Evolutionary conservation across 2,797 vertebrate species (phyloP).

Genomic region (Mormyrops attenuatus): DNA sequence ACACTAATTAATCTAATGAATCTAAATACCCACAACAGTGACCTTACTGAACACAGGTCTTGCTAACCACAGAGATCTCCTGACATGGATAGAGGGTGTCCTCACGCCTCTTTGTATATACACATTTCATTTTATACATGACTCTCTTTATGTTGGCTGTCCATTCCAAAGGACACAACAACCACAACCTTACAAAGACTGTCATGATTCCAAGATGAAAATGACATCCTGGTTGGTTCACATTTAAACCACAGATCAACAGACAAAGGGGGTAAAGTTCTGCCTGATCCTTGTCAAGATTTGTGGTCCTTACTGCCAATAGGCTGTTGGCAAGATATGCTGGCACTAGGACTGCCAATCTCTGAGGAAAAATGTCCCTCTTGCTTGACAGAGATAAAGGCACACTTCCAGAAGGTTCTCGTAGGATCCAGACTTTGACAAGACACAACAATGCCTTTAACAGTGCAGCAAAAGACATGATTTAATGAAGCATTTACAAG

Average conservation of each 20-base stretch:
- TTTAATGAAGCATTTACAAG: conserved; percentile 10
- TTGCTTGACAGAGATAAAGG: neutral
- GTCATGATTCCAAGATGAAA: neutral
- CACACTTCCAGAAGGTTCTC: neutral
- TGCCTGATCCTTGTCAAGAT: neutral
- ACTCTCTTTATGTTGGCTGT: neutral
- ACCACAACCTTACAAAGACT: neutral
- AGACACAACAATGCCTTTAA: neutral
- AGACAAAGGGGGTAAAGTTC: neutral
- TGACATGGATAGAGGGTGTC: neutral
- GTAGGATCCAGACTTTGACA: neutral
- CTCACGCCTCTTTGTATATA: neutral
- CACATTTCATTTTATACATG: neutral
- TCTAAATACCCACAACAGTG: neutral
- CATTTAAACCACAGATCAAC: neutral
- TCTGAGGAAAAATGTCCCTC: neutral
- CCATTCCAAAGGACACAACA: neutral
- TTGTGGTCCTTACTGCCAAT: neutral
- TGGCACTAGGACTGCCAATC: neutral
- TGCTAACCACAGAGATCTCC: neutral
- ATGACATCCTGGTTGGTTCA: neutral
- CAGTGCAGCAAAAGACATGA: neutral
- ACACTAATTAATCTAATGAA: neutral
- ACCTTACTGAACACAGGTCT: neutral
- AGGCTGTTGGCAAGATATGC: neutral